Base-by-base conservation (phyloP, 2,113 vertebrate genomes). In the Clarias gariepinus region DNA sequence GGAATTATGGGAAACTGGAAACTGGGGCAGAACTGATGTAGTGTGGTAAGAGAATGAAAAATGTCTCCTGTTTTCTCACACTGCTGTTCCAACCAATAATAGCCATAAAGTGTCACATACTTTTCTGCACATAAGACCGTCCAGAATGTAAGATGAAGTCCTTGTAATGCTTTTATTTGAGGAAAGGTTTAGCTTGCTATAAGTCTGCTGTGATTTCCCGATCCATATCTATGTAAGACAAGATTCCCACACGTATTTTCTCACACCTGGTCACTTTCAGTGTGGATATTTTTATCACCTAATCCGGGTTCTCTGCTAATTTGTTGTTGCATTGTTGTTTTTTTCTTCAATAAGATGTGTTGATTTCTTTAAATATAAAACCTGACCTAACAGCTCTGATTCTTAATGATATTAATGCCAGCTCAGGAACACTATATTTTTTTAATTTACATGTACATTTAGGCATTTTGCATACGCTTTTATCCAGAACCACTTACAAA, bases 1-100 rank as follows among this genome's bases (percentile, higher is more conserved):
- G 74, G 58, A n/a, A 57, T 88, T 71, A 53, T 61, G 82, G 86
- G 83, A 89, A 78, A 28, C 82, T 83, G 25, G 61, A 78, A 89
- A 87, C 80, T 87, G 84, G 89, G 89, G 74, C 87, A 90, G 79
- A 71, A 84, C 76, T 60, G 53, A 89, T 71, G 36, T 55, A 61
- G 36, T 71, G 28, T 36, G 30, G 66, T 30, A 84, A 33, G 79
- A 83, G 9, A 25, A 79, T 80, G 53, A 80, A 60, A 80, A 80
- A 80, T 80, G 78, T 9, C 78, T 80, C 7, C n/a, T 57, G n/a
- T 33, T 58, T 79, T 58, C 25, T 16, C 77, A 58, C 28, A 2
- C 78, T 80, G 18, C 57, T 36, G 57, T 80, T 80, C 30, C 18
- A 6, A 36, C 55, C 60, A 18, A 80, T 60, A 60, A 33, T 30